Percentiles rank a stretch among this genome's conserved stretches.
Evolutionary conservation across 2,888 invertebrate genomes (phyloP).

Genomic region (Lasioglossum lativentre): DNA sequence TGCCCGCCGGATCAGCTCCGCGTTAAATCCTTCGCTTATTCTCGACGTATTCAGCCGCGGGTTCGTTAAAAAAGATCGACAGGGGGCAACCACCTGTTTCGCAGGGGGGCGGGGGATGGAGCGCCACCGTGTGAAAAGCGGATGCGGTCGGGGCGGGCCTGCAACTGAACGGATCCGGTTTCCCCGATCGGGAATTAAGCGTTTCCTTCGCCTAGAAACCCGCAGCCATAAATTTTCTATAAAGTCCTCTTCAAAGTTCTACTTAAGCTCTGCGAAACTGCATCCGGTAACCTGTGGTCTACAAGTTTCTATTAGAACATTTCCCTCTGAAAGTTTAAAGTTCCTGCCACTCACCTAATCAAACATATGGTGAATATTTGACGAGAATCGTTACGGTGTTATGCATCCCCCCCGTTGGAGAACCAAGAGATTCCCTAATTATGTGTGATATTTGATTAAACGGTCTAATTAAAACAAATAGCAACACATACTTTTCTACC

Average conservation of each 20-base stretch:
- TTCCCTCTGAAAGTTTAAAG: too few species aligned
- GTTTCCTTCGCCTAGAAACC: background rate
- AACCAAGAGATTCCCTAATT: background rate
- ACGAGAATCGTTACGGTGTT: background rate
- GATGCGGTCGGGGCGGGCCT: background rate
- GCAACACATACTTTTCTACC: background rate
- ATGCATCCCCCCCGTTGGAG: background rate
- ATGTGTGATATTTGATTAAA: background rate
- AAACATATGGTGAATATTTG: background rate
- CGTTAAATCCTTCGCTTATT: slow-evolving; percentile 18
- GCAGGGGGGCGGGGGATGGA: background rate
- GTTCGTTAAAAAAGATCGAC: slow-evolving; percentile 40
- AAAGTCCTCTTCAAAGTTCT: background rate
- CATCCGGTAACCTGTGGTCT: background rate
- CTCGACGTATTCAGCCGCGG: slow-evolving; percentile 14
- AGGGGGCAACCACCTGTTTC: slow-evolving; percentile 56
- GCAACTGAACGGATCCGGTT: background rate
- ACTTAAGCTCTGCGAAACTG: background rate
- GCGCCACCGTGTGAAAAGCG: background rate
- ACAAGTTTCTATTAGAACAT: too few species aligned
- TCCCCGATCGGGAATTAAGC: background rate
- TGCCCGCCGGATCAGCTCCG: background rate
- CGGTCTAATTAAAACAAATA: background rate
- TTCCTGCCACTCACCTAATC: too few species aligned
- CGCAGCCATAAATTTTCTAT: background rate